A percentile compares a stretch with the other conserved stretches of the same genome.
phyloP scores from a whole-genome alignment of 2,797 vertebrate genomes.

The Hapalemur alaotrensis region DNA sequence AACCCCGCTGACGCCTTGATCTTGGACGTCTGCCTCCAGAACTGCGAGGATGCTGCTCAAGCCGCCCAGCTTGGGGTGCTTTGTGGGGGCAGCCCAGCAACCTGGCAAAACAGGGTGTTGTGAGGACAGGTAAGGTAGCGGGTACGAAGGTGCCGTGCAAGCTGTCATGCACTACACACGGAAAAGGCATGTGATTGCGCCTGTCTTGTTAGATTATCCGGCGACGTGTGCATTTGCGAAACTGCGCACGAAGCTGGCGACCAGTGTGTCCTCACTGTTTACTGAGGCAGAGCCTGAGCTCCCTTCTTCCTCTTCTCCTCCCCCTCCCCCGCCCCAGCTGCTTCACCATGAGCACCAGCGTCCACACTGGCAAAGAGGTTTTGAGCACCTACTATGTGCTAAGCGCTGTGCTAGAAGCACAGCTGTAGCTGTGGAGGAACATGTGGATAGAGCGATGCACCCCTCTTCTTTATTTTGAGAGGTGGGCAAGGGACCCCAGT shows the following conservation, averaged over 20 bases:
- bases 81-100: neutral
- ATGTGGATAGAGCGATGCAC: neutral
- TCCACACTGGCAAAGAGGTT: neutral
- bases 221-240: accelerated
- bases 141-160: neutral
- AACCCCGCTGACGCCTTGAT: neutral
- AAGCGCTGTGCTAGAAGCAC: neutral
- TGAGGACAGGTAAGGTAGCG: neutral
- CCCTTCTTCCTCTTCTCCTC: neutral
- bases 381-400: neutral
- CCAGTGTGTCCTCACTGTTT: neutral
- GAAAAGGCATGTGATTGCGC: accelerated
- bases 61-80: accelerated
- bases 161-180: neutral
- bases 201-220: accelerated
- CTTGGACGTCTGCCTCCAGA: neutral
- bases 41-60: neutral
- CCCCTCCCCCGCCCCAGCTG: no score
- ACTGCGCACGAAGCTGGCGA: neutral
- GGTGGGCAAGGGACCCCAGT: neutral
- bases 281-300: neutral
- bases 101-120: neutral
- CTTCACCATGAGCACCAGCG: neutral
- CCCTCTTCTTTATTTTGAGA: neutral
- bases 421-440: neutral